A percentile compares a stretch with the other conserved stretches of the same genome.
Evolutionary conservation across 2,797 vertebrate genomes (phyloP).

Genomic region (Sebastes dallii): DNA sequence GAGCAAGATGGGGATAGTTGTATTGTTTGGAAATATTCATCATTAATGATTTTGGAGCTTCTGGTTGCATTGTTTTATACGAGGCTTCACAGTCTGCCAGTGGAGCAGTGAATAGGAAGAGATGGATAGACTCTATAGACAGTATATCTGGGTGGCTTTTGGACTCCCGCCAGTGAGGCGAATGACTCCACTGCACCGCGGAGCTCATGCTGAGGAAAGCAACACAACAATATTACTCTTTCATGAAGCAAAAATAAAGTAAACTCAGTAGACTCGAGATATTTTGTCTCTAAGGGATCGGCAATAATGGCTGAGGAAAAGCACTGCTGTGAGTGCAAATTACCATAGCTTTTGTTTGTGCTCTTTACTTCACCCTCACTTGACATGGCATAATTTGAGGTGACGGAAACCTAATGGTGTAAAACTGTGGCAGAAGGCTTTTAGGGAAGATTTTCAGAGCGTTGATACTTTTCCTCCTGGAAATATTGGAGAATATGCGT

Average conservation of each 20-base stretch:
- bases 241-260: constrained; percentile 50
- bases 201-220: constrained; percentile 47
- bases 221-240: constrained; percentile 54
- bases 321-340: constrained; percentile 31
- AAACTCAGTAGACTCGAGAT: constrained; percentile 16
- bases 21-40: constrained; percentile 34
- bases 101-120: constrained; percentile 8
- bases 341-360: constrained; percentile 25
- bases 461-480: neutral
- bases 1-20: neutral
- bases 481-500: constrained; percentile 34
- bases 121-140: constrained; percentile 13
- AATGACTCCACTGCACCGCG: constrained; percentile 30
- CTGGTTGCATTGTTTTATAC: constrained; percentile 11
- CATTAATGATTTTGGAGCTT: constrained; percentile 12
- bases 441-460: constrained; percentile 16
- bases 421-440: constrained; percentile 20
- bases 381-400: constrained; percentile 34
- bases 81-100: neutral
- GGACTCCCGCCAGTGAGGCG: constrained; percentile 10
- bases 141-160: constrained; percentile 26
- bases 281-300: constrained; percentile 36
- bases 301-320: constrained; percentile 4
- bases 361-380: constrained; percentile 19
- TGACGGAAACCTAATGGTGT: constrained; percentile 40